Evolutionary conservation across 2,888 invertebrate genomes (phyloP), one percentile per base, ranked within the genome.

Genomic region (Lasioglossum morio): DNA sequence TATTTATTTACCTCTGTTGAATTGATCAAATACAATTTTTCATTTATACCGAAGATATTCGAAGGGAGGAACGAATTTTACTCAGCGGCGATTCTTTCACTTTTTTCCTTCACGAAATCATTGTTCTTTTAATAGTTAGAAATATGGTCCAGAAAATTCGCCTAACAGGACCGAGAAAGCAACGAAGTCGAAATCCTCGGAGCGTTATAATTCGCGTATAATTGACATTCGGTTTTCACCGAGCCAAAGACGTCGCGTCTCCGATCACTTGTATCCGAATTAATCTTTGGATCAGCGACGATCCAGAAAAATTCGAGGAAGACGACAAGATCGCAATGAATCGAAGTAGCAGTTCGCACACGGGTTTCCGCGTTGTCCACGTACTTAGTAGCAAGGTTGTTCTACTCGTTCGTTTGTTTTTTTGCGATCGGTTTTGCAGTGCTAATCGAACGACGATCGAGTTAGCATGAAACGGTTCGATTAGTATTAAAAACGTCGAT

Each of bases 161-260:
- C 1, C 12, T 53, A 57, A 57, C 23, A 53, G 48, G 2, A 23
- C 48, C 48, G 12, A 10, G 0, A 57, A n/a, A 57, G 4, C 23
- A 57, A n/a, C n/a, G 23, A 57, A 57, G 8, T 57, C 12, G 1
- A n/a, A 57, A 57, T n/a, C 57, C 12, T 57, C 57, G 23, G n/a
- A 57, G 57, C n/a, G 57, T 57, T 57, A n/a, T n/a, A 53, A n/a
- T 53, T 53, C 53, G 53, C 53, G 3, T 3, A 4, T 3, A 4
- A 53, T n/a, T 3, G 53, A n/a, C 53, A 4, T 53, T n/a, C 53
- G 53, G 4, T n/a, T n/a, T n/a, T 53, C 8, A n/a, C n/a, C 81
- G 84, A 90, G 87, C 81, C 81, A 83, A 81, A 89, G 80, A 83
- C 72, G 82, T 82, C 84, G 77, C 63, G 80, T 88, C 81, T 79